These are phyloP conservation scores for Drosophila sturtevanti DNA, from an alignment of 1,140 invertebrate genomes.

Conservation along the genomic window DNA sequence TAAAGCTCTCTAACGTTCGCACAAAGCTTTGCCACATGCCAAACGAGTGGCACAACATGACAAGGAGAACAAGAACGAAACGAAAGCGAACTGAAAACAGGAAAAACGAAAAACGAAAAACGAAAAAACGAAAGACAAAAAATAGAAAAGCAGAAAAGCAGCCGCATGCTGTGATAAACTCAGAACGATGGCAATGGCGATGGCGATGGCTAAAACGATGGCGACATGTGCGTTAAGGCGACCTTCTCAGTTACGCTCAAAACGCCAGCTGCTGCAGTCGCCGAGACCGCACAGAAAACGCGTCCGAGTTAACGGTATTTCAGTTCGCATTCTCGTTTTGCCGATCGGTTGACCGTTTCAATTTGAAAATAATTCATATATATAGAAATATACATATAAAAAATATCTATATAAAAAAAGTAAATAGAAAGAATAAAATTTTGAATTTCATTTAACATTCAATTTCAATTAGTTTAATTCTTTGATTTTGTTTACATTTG, in stretches of 20 bases:
- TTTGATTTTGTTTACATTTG: neutral
- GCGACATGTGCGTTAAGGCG: slow-evolving; percentile 45
- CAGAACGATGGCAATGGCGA: slow-evolving; percentile 28
- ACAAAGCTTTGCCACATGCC: slow-evolving; percentile 44
- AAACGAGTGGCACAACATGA: too few species aligned
- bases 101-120: neutral
- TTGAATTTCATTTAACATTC: neutral
- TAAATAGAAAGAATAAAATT: neutral
- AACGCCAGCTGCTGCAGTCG: slow-evolving; percentile 75
- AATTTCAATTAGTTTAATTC: neutral
- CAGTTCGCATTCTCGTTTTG: slow-evolving; percentile 19
- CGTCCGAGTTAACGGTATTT: slow-evolving; percentile 39
- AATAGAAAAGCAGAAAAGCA: slow-evolving; percentile 9
- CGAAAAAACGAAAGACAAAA: neutral
- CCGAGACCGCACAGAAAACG: slow-evolving; percentile 47
- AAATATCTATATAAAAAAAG: neutral
- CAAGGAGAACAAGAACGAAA: neutral
- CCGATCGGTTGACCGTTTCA: slow-evolving; percentile 29
- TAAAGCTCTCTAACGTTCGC: slow-evolving; percentile 53
- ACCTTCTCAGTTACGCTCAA: slow-evolving; percentile 61
- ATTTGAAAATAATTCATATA: neutral
- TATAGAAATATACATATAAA: neutral
- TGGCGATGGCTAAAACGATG: slow-evolving; percentile 12
- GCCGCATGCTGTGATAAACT: slow-evolving; percentile 61
- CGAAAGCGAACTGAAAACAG: neutral